A percentile compares a stretch with the other conserved stretches of the same genome.
These are phyloP conservation scores for Spea bombifrons DNA, from an alignment of 2,113 vertebrate genomes.

Conservation along the genomic window DNA sequence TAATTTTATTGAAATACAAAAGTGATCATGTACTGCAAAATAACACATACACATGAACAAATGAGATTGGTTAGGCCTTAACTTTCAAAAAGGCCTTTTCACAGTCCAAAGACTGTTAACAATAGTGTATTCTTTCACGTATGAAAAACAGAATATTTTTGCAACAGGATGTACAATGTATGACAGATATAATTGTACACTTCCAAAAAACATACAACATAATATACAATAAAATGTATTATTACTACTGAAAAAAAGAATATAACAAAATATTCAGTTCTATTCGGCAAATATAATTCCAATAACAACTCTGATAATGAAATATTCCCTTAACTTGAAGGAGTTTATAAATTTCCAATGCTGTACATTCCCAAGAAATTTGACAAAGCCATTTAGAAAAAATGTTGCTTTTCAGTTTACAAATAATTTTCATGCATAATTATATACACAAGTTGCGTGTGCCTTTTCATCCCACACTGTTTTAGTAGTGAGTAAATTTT, in stretches of 20 bases:
- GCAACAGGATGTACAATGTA: neutral
- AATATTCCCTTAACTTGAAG: neutral
- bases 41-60: slow-evolving; percentile 2
- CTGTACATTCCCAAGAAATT: neutral
- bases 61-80: neutral
- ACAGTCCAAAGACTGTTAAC: neutral
- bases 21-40: neutral
- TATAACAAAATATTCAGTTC: no score
- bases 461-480: no score
- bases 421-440: neutral
- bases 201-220: neutral
- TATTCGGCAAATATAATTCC: no score
- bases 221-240: no score
- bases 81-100: neutral
- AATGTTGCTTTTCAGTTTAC: neutral
- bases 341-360: neutral
- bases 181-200: neutral
- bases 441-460: neutral
- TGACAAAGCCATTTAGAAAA: neutral
- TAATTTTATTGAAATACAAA: slow-evolving; percentile 12
- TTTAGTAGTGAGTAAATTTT: no score
- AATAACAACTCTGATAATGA: neutral
- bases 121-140: neutral
- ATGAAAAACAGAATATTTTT: neutral
- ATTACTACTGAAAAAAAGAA: no score